Base-by-base conservation (phyloP, 2,888 invertebrate genomes). In the Netelia melanura region DNA sequence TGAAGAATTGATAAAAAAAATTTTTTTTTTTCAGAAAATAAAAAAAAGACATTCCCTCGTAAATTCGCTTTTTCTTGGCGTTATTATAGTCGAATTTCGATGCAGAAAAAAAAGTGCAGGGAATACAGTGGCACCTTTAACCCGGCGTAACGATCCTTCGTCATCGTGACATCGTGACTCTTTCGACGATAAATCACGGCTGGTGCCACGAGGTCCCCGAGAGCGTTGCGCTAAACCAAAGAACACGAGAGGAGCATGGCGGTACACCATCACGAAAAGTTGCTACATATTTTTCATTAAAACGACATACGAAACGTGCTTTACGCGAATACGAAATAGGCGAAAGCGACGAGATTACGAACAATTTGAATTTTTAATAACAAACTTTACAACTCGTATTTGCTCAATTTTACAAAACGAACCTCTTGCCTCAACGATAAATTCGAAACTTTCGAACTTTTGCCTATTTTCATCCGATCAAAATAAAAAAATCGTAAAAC, bases 91-190 rank as follows among this genome's bases (percentile, higher is more conserved):
- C 11, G 10, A 48, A 48, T 48, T 48, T 48, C 54, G 56, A 23
- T 43, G 38, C 68, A 21, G 30, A 21, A 52, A 23, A 30, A 62
- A n/a, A 9, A 25, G 25, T 11, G 9, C 11, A 72, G 9, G 14
- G 61, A 62, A 56, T 44, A 58, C 77, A 64, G 56, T 78, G 81
- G 74, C 30, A 84, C 78, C 70, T 78, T 68, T 70, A 81, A 81
- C 70, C 78, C 74, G 17, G 6, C 48, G 56, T 62, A 81, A 84
- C 74, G 81, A 84, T 84, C 78, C 81, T 81, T 84, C 81, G 81
- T 84, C 84, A 81, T 84, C 81, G 74, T 81, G 84, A 84, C 77
- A 77, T 67, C 77, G 81, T 68, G 64, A 74, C 74, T 65, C 43
- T 14, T 11, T 23, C 67, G 56, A 72, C 67, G 72, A 84, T 84